phyloP scores from a whole-genome alignment of 2,888 invertebrate genomes.

The Drosophila anomelani region DNA sequence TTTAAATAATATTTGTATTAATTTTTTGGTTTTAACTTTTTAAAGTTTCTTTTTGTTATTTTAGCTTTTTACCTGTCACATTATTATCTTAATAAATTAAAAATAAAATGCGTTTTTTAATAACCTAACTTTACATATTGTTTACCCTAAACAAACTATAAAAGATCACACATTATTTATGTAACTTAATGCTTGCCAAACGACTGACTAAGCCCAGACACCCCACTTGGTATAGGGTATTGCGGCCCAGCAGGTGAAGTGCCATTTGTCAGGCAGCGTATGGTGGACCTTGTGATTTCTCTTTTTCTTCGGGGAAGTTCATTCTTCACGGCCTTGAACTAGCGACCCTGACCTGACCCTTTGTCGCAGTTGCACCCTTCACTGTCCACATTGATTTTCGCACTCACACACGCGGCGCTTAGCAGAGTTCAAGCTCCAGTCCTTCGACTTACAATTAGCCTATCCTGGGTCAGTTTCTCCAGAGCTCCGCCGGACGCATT shows the following conservation, averaged over 20 bases:
- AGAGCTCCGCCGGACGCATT: constrained; percentile 70
- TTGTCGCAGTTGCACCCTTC: constrained; percentile 16
- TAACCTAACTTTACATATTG: neutral
- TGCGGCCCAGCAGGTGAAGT: constrained; percentile 18
- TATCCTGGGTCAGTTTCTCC: constrained; percentile 77
- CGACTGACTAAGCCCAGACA: neutral
- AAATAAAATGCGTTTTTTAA: neutral
- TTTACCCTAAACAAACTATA: neutral
- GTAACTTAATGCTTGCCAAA: neutral
- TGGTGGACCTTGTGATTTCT: constrained; percentile 1
- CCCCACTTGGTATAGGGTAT: neutral
- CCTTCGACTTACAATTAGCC: constrained; percentile 72
- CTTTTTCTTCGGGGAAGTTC: constrained; percentile 29
- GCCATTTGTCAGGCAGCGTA: constrained; percentile 27
- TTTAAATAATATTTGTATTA: neutral
- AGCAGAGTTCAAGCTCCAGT: neutral
- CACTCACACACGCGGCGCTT: constrained; percentile 13
- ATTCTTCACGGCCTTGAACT: constrained; percentile 64
- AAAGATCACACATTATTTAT: neutral
- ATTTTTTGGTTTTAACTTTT: neutral
- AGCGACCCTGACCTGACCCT: constrained; percentile 57
- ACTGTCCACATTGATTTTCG: constrained; percentile 64
- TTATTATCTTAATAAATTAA: neutral
- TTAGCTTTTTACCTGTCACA: neutral
- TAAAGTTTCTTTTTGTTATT: neutral